Evolutionary conservation across 2,888 invertebrate species (phyloP).

Genomic region (Drosophila barbarae): DNA sequence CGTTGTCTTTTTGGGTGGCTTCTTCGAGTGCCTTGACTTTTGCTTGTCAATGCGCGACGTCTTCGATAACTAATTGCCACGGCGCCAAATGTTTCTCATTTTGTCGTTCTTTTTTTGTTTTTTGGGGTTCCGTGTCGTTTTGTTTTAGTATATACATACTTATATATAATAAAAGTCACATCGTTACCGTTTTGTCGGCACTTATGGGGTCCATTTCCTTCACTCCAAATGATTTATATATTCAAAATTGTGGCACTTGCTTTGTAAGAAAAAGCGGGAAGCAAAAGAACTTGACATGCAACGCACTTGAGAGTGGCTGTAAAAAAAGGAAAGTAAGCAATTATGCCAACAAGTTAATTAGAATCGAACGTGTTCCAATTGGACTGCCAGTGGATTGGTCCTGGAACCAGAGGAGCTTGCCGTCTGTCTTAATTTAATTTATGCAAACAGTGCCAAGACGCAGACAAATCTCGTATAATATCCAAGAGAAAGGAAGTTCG

Average conservation of each 20-base stretch:
- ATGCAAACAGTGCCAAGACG: conserved; percentile 45
- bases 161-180: conserved; percentile 66
- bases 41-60: conserved; percentile 73
- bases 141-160: conserved; percentile 16
- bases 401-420: conserved; percentile 26
- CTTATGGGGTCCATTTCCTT: background rate
- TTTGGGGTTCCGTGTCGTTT: conserved; percentile 13
- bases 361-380: conserved; percentile 39
- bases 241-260: conserved; percentile 43
- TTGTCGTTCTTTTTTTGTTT: conserved; percentile 25
- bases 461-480: conserved; percentile 43
- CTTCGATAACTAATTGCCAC: conserved; percentile 73
- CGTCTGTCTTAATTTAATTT: conserved; percentile 61
- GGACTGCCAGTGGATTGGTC: conserved; percentile 19
- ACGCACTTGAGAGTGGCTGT: conserved; percentile 28
- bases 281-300: conserved; percentile 47
- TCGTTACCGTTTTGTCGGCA: conserved; percentile 64
- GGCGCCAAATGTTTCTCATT: conserved; percentile 67
- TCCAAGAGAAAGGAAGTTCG: conserved; percentile 41
- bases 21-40: conserved; percentile 72
- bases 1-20: conserved; percentile 57
- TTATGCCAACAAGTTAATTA: conserved; percentile 77
- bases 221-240: conserved; percentile 43
- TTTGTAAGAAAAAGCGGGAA: conserved; percentile 1
- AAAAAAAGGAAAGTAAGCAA: conserved; percentile 65